Conservation (phyloP, 2,888 invertebrate genomes). For the Polydrusus cervinus region DNA sequence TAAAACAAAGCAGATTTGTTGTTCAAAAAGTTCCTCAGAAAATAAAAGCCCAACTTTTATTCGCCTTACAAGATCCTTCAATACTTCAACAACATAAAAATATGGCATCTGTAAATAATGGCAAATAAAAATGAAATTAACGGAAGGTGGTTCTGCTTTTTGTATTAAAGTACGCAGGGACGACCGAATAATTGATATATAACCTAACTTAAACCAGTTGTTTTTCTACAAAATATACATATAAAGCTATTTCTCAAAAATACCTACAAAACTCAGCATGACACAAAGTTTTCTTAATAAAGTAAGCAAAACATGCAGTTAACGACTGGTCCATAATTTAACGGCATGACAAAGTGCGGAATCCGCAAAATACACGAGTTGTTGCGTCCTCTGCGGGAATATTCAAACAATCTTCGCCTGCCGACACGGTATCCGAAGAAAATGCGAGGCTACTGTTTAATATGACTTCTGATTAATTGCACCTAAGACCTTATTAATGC, state of each 20-base stretch:
- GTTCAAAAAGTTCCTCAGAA: too few species aligned
- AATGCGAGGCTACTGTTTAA: constrained; percentile 65
- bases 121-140: too few species aligned
- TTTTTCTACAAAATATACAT: neutral
- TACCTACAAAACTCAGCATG: constrained; percentile 48
- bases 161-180: too few species aligned
- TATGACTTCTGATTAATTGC: constrained; percentile 66
- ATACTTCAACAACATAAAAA: neutral
- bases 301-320: constrained; percentile 51
- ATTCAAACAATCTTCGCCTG: constrained; percentile 54
- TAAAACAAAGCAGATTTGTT: too few species aligned
- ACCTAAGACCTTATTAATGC: constrained; percentile 64
- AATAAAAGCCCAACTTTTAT: neutral
- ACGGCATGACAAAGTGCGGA: constrained; percentile 54
- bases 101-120: too few species aligned
- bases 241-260: constrained; percentile 41
- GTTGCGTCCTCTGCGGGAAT: constrained; percentile 48
- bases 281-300: constrained; percentile 52
- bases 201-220: constrained; percentile 13
- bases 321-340: constrained; percentile 49
- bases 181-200: too few species aligned
- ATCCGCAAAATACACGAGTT: constrained; percentile 53
- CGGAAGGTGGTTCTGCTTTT: too few species aligned
- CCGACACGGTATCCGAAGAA: constrained; percentile 53
- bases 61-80: neutral